phyloP scores from a whole-genome alignment of 92 coral and sea anemone species.

The Paragorgia papillata region DNA sequence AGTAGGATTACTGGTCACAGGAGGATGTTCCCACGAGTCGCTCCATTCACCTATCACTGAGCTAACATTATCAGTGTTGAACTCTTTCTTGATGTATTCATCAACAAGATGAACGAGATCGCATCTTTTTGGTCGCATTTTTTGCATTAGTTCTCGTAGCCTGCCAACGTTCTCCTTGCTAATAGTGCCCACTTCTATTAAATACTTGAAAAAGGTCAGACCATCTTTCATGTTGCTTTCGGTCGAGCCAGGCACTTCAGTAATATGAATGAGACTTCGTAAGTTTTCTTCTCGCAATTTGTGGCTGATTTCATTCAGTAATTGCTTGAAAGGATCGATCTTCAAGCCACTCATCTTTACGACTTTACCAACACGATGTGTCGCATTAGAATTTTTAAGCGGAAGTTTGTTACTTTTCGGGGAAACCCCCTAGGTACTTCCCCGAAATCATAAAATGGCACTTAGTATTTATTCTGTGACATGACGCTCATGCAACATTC shows the following conservation, averaged over 20 bases:
- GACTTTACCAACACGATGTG: too few species aligned
- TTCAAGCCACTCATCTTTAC: not conserved
- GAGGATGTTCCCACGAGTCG: slow-evolving; percentile 1
- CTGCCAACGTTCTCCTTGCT: slow-evolving; percentile 61
- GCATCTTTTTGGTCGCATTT: slow-evolving; percentile 63
- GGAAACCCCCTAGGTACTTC: too few species aligned
- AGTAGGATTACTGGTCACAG: not conserved
- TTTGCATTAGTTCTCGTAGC: slow-evolving; percentile 58
- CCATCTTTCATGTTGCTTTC: slow-evolving; percentile 66
- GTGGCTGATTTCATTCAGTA: slow-evolving; percentile 76
- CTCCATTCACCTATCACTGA: slow-evolving; percentile 12
- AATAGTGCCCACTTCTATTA: slow-evolving; percentile 65
- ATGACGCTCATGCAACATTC: too few species aligned
- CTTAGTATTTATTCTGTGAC: too few species aligned
- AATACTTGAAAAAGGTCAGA: slow-evolving; percentile 60
- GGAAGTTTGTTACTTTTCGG: too few species aligned
- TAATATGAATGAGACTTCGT: slow-evolving; percentile 68
- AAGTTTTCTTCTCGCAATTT: slow-evolving; percentile 63
- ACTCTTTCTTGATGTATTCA: slow-evolving; percentile 51
- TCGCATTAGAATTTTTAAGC: too few species aligned
- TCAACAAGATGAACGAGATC: slow-evolving; percentile 67
- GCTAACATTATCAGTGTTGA: slow-evolving; percentile 37
- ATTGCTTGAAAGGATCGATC: slow-evolving; percentile 66
- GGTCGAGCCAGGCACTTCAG: slow-evolving; percentile 57
- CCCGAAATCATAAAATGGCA: too few species aligned